phyloP scores from a whole-genome alignment of 1,140 invertebrate species.

The Neuroterus valhalla region DNA sequence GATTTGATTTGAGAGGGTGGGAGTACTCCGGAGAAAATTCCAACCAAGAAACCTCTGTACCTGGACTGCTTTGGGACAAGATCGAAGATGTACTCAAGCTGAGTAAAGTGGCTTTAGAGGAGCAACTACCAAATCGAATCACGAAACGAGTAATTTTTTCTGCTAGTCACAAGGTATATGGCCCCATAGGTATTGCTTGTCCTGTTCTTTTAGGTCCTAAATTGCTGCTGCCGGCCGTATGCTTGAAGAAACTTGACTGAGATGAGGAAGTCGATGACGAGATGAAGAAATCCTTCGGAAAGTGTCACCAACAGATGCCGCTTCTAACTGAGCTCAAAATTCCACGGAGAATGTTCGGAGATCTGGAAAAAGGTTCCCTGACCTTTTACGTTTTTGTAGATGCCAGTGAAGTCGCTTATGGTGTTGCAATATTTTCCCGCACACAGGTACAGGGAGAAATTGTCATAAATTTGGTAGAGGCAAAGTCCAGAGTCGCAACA shows the following conservation, averaged over 20 bases:
- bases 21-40: no score
- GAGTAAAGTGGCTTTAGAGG: no score
- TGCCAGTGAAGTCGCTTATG: constrained; percentile 32
- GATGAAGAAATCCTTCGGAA: constrained; percentile 25
- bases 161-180: constrained; percentile 53
- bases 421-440: constrained; percentile 20
- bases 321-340: constrained; percentile 30
- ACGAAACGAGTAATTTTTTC: constrained; percentile 32
- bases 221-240: constrained; percentile 43
- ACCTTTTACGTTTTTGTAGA: constrained; percentile 34
- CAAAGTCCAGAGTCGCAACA: constrained; percentile 35
- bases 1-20: background rate
- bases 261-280: constrained; percentile 43
- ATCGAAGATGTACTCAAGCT: no score
- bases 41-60: no score
- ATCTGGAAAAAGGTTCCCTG: background rate
- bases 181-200: constrained; percentile 58
- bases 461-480: constrained; percentile 20
- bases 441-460: background rate
- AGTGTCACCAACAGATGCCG: constrained; percentile 42
- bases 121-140: no score
- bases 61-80: no score
- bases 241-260: constrained; percentile 50
- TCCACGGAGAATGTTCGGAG: background rate
- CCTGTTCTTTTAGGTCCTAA: constrained; percentile 56